phyloP scores from a whole-genome alignment of 30 jellyfish, hydroid and myxozoan species.

The Kudoa iwatai region DNA sequence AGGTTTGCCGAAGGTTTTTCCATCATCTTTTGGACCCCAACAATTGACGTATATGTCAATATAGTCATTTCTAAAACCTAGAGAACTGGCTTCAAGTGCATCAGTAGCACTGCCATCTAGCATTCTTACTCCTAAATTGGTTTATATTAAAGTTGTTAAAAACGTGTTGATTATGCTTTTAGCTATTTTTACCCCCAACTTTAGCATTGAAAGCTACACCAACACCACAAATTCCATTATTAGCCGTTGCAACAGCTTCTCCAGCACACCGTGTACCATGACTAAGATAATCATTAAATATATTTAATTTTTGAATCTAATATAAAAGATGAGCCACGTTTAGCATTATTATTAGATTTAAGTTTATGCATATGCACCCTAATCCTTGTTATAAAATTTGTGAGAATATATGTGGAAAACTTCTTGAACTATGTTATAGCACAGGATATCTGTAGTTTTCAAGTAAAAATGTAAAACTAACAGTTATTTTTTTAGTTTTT shows the following conservation, averaged over 20 bases:
- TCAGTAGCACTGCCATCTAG: constrained; percentile 89
- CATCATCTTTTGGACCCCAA: constrained; percentile 98
- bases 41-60: constrained; percentile 76
- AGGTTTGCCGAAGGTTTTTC: constrained; percentile 85
- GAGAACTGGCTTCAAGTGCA: constrained; percentile 61
- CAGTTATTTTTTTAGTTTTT: too few relatives aligned
- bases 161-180: not conserved
- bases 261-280: constrained; percentile 98
- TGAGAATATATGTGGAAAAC: too few relatives aligned
- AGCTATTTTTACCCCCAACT: constrained; percentile 35
- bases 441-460: too few relatives aligned
- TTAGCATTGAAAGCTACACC: constrained; percentile 87
- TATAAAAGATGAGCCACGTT: too few relatives aligned
- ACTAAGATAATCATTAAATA: constrained; percentile 4
- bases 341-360: too few relatives aligned
- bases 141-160: too few relatives aligned
- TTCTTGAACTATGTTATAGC: too few relatives aligned
- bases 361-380: too few relatives aligned
- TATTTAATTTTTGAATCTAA: not conserved
- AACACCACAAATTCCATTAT: constrained; percentile 72
- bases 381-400: too few relatives aligned
- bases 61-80: constrained; percentile 51
- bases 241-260: constrained; percentile 78
- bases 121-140: constrained; percentile 98
- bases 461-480: too few relatives aligned